A percentile compares a stretch with the other conserved stretches of the same genome.
Conservation (phyloP, 2,113 vertebrate genomes). For the Myxocyprinus asiaticus region DNA sequence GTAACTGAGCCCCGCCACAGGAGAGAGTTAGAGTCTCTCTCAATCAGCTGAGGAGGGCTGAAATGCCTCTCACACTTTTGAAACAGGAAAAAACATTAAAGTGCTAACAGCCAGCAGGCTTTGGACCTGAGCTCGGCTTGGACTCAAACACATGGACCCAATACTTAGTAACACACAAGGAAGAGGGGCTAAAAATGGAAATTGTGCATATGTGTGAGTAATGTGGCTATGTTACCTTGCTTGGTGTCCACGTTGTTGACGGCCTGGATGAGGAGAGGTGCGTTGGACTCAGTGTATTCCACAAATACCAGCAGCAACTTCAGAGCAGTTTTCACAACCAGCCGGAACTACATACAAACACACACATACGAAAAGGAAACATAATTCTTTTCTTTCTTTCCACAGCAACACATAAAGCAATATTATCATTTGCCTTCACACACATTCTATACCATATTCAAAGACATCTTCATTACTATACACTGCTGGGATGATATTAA, state of each 20-base stretch:
- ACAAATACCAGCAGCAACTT: conserved; percentile 96
- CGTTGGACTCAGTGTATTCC: conserved; percentile 86
- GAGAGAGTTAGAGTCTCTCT: background rate
- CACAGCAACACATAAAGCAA: conserved; percentile 20
- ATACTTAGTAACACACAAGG: background rate
- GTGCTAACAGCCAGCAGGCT: conserved; percentile 31
- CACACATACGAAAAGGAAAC: too few species aligned
- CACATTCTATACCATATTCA: too few species aligned
- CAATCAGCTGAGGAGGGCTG: conserved; percentile 27
- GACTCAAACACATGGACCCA: background rate
- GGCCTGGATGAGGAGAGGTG: conserved; percentile 43
- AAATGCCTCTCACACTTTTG: conserved; percentile 46
- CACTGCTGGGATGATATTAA: too few species aligned
- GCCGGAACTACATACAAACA: conserved; percentile 81
- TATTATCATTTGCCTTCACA: background rate
- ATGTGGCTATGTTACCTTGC: conserved; percentile 27
- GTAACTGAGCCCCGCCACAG: conserved; percentile 58
- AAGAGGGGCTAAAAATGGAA: background rate
- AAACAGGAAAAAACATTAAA: background rate
- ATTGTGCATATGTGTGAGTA: background rate
- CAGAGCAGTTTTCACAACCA: conserved; percentile 95
- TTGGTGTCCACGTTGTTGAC: conserved; percentile 25
- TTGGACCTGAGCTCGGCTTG: conserved; percentile 22
- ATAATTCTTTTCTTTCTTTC: too few species aligned
- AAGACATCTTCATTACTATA: too few species aligned